These are phyloP conservation scores for Spondyliosoma cantharus DNA, from an alignment of 2,797 vertebrate genomes.

Conservation along the genomic window DNA sequence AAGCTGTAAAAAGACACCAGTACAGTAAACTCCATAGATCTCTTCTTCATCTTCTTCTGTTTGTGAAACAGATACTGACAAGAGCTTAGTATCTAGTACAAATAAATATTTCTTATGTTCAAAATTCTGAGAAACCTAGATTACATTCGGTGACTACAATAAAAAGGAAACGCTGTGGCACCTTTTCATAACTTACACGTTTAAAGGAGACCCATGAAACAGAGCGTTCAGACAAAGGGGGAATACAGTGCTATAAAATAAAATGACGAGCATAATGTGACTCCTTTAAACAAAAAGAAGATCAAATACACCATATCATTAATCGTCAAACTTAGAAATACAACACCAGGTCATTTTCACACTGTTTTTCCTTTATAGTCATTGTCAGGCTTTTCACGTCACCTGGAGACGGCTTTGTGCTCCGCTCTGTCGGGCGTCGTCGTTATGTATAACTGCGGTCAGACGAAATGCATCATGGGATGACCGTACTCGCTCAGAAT, in stretches of 20 bases:
- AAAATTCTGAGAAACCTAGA: too few species aligned
- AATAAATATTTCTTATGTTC: too few species aligned
- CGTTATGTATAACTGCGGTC: conserved; percentile 40
- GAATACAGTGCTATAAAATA: too few species aligned
- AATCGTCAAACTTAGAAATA: background rate
- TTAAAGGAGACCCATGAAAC: background rate
- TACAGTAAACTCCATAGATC: background rate
- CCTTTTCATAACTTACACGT: background rate
- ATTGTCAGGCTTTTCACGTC: background rate
- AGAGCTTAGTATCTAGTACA: too few species aligned
- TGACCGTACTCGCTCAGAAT: conserved; percentile 31
- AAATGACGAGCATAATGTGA: too few species aligned
- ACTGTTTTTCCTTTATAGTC: background rate
- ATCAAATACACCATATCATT: background rate
- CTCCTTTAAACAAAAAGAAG: background rate
- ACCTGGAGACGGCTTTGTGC: background rate
- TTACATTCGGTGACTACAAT: too few species aligned
- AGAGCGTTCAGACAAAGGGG: too few species aligned
- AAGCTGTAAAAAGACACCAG: background rate
- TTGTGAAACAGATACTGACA: background rate
- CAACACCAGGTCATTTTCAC: background rate
- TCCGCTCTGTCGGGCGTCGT: background rate
- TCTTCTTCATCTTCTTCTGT: background rate
- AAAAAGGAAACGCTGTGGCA: too few species aligned
- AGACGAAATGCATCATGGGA: conserved; percentile 53